Percentiles rank a stretch among this genome's conserved stretches.
Conservation (phyloP, 2,888 invertebrate species). For the Melipona beecheii region DNA sequence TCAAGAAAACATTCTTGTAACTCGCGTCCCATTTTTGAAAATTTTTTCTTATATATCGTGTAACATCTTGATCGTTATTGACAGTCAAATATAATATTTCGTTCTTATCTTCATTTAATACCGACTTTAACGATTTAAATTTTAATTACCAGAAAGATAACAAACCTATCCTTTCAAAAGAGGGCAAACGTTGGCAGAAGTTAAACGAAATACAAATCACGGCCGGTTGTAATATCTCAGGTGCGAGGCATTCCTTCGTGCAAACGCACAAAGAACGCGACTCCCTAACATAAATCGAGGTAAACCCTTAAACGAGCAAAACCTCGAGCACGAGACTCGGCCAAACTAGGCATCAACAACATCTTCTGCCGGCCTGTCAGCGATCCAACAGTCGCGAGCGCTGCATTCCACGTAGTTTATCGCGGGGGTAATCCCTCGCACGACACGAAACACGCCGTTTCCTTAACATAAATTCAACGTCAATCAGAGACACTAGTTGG, state of each 20-base stretch:
- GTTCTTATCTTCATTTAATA: neutral
- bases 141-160: neutral
- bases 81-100: too few species aligned
- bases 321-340: neutral
- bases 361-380: neutral
- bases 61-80: too few species aligned
- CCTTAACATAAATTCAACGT: constrained; percentile 16
- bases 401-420: neutral
- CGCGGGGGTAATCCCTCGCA: neutral
- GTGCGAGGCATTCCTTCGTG: neutral
- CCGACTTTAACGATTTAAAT: neutral
- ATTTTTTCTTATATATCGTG: too few species aligned
- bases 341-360: neutral
- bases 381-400: neutral
- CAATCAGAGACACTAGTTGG: constrained; percentile 24
- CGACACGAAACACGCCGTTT: constrained; percentile 1
- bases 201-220: constrained; percentile 1
- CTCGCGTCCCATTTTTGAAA: too few species aligned
- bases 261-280: neutral
- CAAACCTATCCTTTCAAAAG: neutral
- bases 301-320: constrained; percentile 8
- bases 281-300: neutral
- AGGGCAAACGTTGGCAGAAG: neutral
- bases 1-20: too few species aligned
- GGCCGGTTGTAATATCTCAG: neutral